These are phyloP conservation scores for Brachyptera risi DNA, from an alignment of 2,888 invertebrate species.

Conservation along the genomic window DNA sequence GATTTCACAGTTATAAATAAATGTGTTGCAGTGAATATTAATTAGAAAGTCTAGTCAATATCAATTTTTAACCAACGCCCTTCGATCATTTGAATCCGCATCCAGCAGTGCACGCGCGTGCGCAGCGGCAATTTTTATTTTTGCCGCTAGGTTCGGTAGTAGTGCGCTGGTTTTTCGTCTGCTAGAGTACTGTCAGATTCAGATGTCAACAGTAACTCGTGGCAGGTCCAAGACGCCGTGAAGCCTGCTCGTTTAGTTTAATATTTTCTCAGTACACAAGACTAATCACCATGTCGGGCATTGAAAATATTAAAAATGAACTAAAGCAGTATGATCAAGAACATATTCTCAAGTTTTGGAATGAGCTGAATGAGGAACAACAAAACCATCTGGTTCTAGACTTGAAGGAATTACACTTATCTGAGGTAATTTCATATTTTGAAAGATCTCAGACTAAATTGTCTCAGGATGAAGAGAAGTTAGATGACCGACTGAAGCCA, in stretches of 20 bases:
- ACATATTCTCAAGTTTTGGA: slow-evolving; percentile 79
- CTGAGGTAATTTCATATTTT: slow-evolving; percentile 68
- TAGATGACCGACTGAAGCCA: slow-evolving; percentile 79
- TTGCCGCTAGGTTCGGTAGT: slow-evolving; percentile 5
- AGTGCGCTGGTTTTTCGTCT: not conserved
- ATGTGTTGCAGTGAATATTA: not conserved
- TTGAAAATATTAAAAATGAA: slow-evolving; percentile 50
- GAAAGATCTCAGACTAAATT: slow-evolving; percentile 57
- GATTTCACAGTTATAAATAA: not conserved
- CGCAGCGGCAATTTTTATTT: too few species aligned
- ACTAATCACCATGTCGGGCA: slow-evolving; percentile 38
- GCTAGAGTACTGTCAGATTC: slow-evolving; percentile 7
- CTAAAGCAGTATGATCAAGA: slow-evolving; percentile 67
- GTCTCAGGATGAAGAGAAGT: slow-evolving; percentile 59
- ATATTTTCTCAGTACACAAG: not conserved
- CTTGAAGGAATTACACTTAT: slow-evolving; percentile 63
- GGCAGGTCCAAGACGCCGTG: not conserved
- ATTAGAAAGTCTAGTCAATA: not conserved
- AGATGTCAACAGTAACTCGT: slow-evolving; percentile 17
- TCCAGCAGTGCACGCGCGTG: too few species aligned
- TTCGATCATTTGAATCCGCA: too few species aligned
- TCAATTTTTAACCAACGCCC: not conserved
- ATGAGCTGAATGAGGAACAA: slow-evolving; percentile 61
- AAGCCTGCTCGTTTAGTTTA: not conserved
- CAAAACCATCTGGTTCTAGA: slow-evolving; percentile 56